Percentiles rank a stretch among this genome's conserved stretches.
phyloP scores from a whole-genome alignment of 1,140 invertebrate genomes.

The Plectrocnemia conspersa region DNA sequence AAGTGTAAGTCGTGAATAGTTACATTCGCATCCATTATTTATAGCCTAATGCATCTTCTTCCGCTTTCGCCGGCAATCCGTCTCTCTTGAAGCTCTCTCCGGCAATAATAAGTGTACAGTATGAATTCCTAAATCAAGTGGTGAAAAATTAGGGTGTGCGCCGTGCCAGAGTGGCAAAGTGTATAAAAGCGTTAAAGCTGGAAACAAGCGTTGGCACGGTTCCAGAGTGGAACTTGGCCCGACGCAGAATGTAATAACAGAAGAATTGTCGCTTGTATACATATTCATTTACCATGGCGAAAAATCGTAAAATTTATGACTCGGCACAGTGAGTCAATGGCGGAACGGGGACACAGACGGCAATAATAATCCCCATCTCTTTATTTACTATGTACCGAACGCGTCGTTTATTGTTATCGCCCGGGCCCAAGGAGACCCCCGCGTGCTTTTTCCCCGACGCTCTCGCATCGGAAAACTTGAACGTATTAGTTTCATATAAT shows the following conservation, averaged over 20 bases:
- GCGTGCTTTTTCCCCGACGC: no score
- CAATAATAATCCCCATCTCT: constrained; percentile 2
- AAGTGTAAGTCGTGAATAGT: neutral
- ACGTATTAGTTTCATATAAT: no score
- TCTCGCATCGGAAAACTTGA: no score
- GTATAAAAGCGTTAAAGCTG: constrained; percentile 8
- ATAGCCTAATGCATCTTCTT: constrained; percentile 6
- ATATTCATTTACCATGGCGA: constrained; percentile 19
- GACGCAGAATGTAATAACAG: constrained; percentile 22
- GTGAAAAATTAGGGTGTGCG: constrained; percentile 18
- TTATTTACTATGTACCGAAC: no score
- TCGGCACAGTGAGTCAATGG: neutral
- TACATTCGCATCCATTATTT: constrained; percentile 12
- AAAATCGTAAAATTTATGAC: constrained; percentile 21
- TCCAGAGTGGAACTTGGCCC: constrained; percentile 22
- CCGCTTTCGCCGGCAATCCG: neutral
- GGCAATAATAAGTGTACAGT: constrained; percentile 5
- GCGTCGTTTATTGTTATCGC: no score
- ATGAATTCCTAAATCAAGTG: constrained; percentile 16
- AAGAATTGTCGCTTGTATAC: constrained; percentile 27
- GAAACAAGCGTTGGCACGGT: constrained; percentile 9
- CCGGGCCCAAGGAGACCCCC: no score
- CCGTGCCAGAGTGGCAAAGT: constrained; percentile 1
- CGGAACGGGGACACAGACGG: constrained; percentile 3
- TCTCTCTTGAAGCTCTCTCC: neutral